Conservation (phyloP, 2,888 invertebrate genomes). For the Torymus texanus region DNA sequence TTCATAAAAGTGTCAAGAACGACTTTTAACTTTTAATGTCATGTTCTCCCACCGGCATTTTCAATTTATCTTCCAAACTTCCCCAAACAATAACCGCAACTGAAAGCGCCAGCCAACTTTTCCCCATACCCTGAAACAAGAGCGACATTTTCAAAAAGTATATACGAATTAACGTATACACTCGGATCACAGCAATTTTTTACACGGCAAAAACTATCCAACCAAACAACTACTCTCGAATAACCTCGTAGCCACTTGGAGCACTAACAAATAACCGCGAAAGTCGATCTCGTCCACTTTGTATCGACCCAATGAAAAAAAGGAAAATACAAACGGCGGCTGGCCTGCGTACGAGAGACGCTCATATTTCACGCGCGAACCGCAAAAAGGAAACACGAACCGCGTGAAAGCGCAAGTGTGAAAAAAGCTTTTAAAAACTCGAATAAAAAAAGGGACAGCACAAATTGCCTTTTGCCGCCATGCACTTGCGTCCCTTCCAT, state of each 20-base stretch:
- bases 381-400: constrained; percentile 28
- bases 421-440: constrained; percentile 28
- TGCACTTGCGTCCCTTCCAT: constrained; percentile 9
- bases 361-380: constrained; percentile 33
- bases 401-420: constrained; percentile 20
- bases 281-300: constrained; percentile 33
- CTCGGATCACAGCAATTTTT: too few species aligned
- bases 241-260: not conserved
- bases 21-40: not conserved
- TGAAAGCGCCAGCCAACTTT: not conserved
- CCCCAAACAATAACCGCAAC: not conserved
- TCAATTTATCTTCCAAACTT: constrained; percentile 11
- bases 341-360: constrained; percentile 9
- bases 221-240: not conserved
- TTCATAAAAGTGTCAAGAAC: too few species aligned
- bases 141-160: not conserved
- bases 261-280: not conserved
- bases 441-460: not conserved
- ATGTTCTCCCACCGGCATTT: not conserved
- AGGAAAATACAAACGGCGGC: not conserved
- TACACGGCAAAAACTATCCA: too few species aligned
- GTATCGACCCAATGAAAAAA: constrained; percentile 25
- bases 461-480: constrained; percentile 24
- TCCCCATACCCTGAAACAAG: not conserved
- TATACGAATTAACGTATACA: too few species aligned